Percentiles rank a stretch among this genome's conserved stretches.
phyloP scores from a whole-genome alignment of 2,113 vertebrate genomes.

The Centrocercus urophasianus region DNA sequence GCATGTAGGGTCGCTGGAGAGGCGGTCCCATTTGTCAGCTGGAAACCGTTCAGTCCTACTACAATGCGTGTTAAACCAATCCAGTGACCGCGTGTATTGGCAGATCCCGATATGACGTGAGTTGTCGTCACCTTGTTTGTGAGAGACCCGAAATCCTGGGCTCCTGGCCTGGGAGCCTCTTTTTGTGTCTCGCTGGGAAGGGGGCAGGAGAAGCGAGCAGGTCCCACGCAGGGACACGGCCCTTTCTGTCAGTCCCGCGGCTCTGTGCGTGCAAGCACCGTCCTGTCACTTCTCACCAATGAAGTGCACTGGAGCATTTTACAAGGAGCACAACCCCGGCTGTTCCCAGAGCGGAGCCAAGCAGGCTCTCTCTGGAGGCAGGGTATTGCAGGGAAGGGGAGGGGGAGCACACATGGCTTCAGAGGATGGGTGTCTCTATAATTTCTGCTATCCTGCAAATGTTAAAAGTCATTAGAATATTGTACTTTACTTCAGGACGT shows the following conservation, averaged over 20 bases:
- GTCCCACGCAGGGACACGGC: background rate
- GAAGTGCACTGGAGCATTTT: slow-evolving; percentile 24
- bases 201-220: background rate
- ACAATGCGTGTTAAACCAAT: slow-evolving; percentile 60
- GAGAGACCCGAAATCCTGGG: slow-evolving; percentile 52
- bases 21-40: slow-evolving; percentile 38
- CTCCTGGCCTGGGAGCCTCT: slow-evolving; percentile 39
- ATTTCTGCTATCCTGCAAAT: slow-evolving; percentile 83
- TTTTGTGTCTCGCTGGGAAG: slow-evolving; percentile 36
- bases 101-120: slow-evolving; percentile 55
- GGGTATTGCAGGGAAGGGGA: slow-evolving; percentile 76
- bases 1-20: background rate
- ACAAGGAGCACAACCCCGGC: slow-evolving; percentile 72
- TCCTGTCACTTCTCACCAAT: slow-evolving; percentile 53
- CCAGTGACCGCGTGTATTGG: slow-evolving; percentile 72
- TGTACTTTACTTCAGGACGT: slow-evolving; percentile 82
- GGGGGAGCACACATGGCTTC: slow-evolving; percentile 58
- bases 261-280: slow-evolving; percentile 4
- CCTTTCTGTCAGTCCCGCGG: slow-evolving; percentile 21
- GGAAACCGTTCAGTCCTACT: slow-evolving; percentile 52
- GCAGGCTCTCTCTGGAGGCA: slow-evolving; percentile 36
- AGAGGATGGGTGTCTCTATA: slow-evolving; percentile 71
- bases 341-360: background rate
- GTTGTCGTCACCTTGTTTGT: slow-evolving; percentile 70
- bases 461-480: slow-evolving; percentile 85